Base-by-base conservation (phyloP, 2,113 vertebrate genomes). In the Actenoides hombroni region DNA sequence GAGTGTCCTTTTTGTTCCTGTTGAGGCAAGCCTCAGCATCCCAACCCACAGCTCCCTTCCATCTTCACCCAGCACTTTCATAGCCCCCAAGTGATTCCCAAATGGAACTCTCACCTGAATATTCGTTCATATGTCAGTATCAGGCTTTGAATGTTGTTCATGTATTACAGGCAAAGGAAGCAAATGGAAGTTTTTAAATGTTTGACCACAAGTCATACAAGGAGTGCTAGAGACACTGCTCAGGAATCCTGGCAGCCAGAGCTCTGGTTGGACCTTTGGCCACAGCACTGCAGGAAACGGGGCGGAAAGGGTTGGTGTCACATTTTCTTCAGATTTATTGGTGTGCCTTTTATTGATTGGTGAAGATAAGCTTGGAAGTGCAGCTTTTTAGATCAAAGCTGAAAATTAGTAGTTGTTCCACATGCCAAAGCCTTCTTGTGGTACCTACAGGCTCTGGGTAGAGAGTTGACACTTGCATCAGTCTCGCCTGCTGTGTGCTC, bases 401-500 rank as follows among this genome's bases (percentile, higher is more conserved):
- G 24, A 65, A 40, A 86, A 33, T 81, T 31, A 48, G 5, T 35
- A 40, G 29, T 29, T 90, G 28, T 83, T 86, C 16, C 46, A 39
- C 33, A 1, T 86, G 44, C 42, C 4, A 6, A 26, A 92, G 37
- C 42, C 17, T 26, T 23, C 53, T 56, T 16, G 7, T 77, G 59
- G 15, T 37, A 51, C 18, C 28, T 29, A 6, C 29, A 39, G 3
- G 11, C 56, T 81, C 51, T 54, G 75, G 25, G 39, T 1, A 29
- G 53, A 92, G 28, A 29, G 26, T 51, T 37, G 54, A 15, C 31
- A 16, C 21, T 79, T 33, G 13, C 49, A 42, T n/a, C 79, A 69
- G 0, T 46, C 23, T 81, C 6, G 16, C 28, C 56, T 0, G 0
- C 4, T 23, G 39, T 61, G 70, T n/a, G 18, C 23, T 61, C 39